Base-by-base conservation (phyloP, 2,113 vertebrate genomes). In the Vulpes vulpes region DNA sequence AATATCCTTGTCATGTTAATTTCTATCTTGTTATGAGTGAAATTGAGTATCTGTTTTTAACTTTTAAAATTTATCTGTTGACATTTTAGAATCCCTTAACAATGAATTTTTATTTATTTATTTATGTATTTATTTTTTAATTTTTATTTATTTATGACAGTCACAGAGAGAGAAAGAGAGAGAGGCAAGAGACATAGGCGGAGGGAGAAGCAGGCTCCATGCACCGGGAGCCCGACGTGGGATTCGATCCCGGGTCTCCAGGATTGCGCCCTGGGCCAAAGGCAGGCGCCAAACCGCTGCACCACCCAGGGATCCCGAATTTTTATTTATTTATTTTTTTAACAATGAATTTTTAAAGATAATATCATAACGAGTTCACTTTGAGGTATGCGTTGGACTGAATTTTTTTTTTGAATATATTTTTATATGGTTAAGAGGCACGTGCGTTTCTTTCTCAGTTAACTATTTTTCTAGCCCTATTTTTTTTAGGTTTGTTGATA, bases 1-100 rank as follows among this genome's bases (percentile, higher is more conserved):
- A 94, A 89, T 96, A 32, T 93, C 11, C 73, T 27, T 78, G 32
- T 71, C 82, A 30, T 73, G 30, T 96, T 85, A 83, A 89, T 89
- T 89, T 81, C 23, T 3, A 25, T 84, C 8, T 96, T 16, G 8
- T 89, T 73, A 30, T 93, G 83, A 89, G 55, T 16, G 76, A 93
- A 9, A 59, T 69, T 55, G 43, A 60, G 16, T 87, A 43, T 32
- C 62, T 69, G 43, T 43, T 43, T 69, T 69, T n/a, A 69, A 73
- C 4, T 23, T 73, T 38, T 22, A 38, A 73, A 73, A 73, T 22
- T 73, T 38, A 38, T 92, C 35, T 73, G 30, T 81, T 53, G 17
- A 89, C 17, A 30, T 94, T 81, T 94, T 57, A 94, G 64, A 89
- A 81, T 43, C 38, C 89, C 22, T 71, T 71, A 81, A 35, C 27